Base-by-base conservation (phyloP, 2,797 vertebrate species). In the Otus scops region DNA sequence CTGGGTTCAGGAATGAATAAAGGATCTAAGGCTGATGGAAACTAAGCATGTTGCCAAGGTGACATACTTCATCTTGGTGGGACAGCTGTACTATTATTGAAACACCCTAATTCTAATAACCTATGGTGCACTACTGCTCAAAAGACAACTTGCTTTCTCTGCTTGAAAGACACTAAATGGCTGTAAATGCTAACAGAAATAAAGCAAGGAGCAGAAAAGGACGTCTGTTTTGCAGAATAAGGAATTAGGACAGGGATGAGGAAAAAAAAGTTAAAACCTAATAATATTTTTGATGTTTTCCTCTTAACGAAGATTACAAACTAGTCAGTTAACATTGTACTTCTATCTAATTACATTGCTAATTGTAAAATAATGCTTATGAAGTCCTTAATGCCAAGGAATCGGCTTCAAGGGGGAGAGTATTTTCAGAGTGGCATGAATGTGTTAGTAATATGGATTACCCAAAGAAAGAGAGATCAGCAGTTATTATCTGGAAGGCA, bases 41-140 rank as follows among this genome's bases (percentile, higher is more conserved):
- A 88, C 23, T 16, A 54, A 73, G 64, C 54, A 27, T 64, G 83
- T 90, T 96, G 88, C 80, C 85, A 71, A 97, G 93, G 91, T 87
- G 90, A 93, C 68, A 61, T n/a, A 57, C 9, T 95, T 95, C 77
- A 78, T 81, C 70, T 81, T 94, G 88, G 70, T 94, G 94, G 91
- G 88, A 89, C 94, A 94, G 74, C 81, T 89, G 94, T 74, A 91
- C 81, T 77, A 22, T 51, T 73, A 67, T 19, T 82, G 88, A 86
- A 85, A 88, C 50, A 73, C 45, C 74, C 28, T 23, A 86, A 81
- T 88, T 87, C 68, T 75, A 79, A 68, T 63, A 93, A 78, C 51
- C 47, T 53, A n/a, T 8, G 54, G 69, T 63, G 39, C 1, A 15
- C 53, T 88, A 27, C 7, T 89, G 74, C 75, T 83, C 48, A 56